Evolutionary conservation across 1,140 invertebrate genomes (phyloP), one percentile per base, ranked within the genome.

Genomic region (Pectinophora gossypiella): DNA sequence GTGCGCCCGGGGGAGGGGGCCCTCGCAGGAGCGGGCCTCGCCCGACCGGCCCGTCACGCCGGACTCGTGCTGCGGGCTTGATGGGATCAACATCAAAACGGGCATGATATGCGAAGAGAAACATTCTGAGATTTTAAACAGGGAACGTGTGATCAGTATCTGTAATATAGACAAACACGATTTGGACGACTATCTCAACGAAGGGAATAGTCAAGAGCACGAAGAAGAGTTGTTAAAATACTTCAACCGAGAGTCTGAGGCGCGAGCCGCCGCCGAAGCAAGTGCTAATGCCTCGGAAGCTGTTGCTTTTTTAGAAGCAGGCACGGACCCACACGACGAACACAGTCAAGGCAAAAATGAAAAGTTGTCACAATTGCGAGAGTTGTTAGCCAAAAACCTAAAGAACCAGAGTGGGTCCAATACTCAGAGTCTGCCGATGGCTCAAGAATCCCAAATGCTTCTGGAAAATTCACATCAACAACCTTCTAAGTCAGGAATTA

Each of bases 161-260:
- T 91, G 91, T 62, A 92, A 92, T 43, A 92, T 95, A 55, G 93
- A 94, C 67, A 93, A 93, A 32, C 93, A 95, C 65, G 93, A 93
- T 32, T 78, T 95, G 32, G 93, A 94, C 68, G 93, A 95, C 80
- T 95, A 95, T 76, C 88, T 95, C 60, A 91, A 91, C 57, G 91
- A 92, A 91, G 93, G 93, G 38, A 95, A 94, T 79, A 94, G 93
- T 38, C 93, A 95, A 69, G 94, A 95, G 63, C 93, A 93, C 64
- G 94, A 95, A 67, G 93, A 94, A 68, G 94, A 95, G 81, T 72
- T 95, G 56, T 81, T 95, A 64, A 92, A 94, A 81, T 95, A 95
- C 85, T 94, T 95, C 81, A 92, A 93, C 62, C 90, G 92, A 56
- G 83, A 18, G 7, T 12, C 88, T 64, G 84, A 87, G 51, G 80